Percentiles rank a stretch among this genome's conserved stretches.
These are phyloP conservation scores for Melinaea marsaeus DNA, from an alignment of 2,888 invertebrate genomes.

Conservation along the genomic window DNA sequence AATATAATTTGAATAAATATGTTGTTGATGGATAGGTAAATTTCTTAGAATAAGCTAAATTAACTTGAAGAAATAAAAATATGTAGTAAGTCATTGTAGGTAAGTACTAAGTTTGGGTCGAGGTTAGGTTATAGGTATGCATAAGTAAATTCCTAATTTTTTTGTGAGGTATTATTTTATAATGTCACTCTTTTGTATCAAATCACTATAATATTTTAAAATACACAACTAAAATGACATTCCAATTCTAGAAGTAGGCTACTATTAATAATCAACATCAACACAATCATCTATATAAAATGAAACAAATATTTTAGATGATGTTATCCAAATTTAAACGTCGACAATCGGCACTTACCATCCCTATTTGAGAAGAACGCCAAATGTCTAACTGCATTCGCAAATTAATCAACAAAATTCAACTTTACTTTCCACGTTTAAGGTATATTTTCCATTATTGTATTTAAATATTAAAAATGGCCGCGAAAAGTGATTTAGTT, in stretches of 20 bases:
- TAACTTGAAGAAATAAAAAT: too few relatives aligned
- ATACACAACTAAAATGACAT: not conserved
- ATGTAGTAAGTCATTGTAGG: too few relatives aligned
- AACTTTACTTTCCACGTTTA: constrained; percentile 13
- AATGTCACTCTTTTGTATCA: too few relatives aligned
- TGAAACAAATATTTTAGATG: too few relatives aligned
- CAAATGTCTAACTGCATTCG: constrained; percentile 42
- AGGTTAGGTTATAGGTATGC: too few relatives aligned
- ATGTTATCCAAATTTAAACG: constrained; percentile 46
- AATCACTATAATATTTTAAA: too few relatives aligned
- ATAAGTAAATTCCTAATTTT: too few relatives aligned
- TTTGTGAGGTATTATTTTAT: too few relatives aligned
- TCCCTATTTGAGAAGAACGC: constrained; percentile 52
- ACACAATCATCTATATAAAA: constrained; percentile 1
- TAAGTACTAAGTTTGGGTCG: too few relatives aligned
- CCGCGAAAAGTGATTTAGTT: constrained; percentile 25
- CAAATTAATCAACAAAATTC: constrained; percentile 26
- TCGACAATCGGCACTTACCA: constrained; percentile 49
- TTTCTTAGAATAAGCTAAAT: too few relatives aligned
- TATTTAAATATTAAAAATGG: constrained; percentile 24
- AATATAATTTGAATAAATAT: not conserved
- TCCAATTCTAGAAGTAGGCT: constrained; percentile 17
- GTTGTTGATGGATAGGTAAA: too few relatives aligned
- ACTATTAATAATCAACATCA: constrained; percentile 53
- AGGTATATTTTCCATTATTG: constrained; percentile 15